Evolutionary conservation across 2,888 invertebrate species (phyloP), one percentile per base, ranked within the genome.

Genomic region (Agriopis aurantiaria): DNA sequence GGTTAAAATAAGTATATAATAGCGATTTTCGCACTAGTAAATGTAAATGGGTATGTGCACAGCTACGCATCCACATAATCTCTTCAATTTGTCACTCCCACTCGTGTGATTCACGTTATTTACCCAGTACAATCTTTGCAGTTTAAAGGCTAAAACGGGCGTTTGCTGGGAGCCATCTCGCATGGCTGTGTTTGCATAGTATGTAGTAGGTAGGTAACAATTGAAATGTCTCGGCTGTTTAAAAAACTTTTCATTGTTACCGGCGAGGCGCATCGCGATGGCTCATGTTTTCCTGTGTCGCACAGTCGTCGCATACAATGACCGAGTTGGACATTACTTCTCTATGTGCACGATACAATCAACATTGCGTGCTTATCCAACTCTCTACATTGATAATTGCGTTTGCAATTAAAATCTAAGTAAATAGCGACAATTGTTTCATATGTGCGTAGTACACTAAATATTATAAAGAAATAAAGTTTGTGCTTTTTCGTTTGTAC

Each of bases 241-340:
- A 85, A 86, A 88, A 88, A 88, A 84, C 82, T 84, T 80, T 76
- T 87, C 86, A 89, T 89, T 89, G 89, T 90, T 86, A 82, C 73
- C 74, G 72, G 76, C 76, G 78, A 69, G 79, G 80, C 82, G 83
- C 86, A 87, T 88, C 87, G 84, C 81, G 80, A 74, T 70, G 73
- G 84, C 78, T 84, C 81, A 85, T 87, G 87, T 88, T 88, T 86
- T 86, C 85, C 86, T 84, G 85, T 79, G 80, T 81, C 82, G 80
- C 74, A 79, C 79, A 78, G 80, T 80, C 81, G 80, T 80, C 81
- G 80, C 74, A 81, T 79, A 84, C 84, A 86, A 85, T 86, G 83
- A 77, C 78, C 83, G 85, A 85, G 75, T 82, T 80, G 81, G 82
- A 82, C 85, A 82, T 82, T 82, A 83, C 82, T 82, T 81, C 75